Evolutionary conservation across 1,140 invertebrate species (phyloP).

Genomic region (Bactericera cockerelli): DNA sequence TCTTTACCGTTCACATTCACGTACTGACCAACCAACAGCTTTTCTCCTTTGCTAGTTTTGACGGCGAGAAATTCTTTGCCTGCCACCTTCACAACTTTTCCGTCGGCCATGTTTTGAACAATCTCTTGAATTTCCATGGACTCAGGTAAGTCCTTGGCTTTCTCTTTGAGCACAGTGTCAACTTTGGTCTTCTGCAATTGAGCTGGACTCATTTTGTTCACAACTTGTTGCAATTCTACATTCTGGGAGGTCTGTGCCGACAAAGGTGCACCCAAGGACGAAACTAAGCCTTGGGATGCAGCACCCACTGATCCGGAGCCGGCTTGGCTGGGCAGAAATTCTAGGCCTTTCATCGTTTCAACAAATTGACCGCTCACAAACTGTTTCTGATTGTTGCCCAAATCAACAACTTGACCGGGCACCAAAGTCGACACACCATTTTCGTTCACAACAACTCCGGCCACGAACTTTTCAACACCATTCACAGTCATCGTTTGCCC

Average conservation of each 20-base stretch:
- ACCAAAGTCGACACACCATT: slow-evolving; percentile 37
- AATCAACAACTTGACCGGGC: slow-evolving; percentile 45
- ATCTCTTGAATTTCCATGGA: background rate
- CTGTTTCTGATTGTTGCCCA: slow-evolving; percentile 41
- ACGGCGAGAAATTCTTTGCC: slow-evolving; percentile 36
- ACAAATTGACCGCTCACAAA: slow-evolving; percentile 55
- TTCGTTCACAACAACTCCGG: slow-evolving; percentile 31
- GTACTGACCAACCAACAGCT: slow-evolving; percentile 54
- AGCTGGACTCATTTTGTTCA: background rate
- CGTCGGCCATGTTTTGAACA: background rate
- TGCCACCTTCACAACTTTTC: background rate
- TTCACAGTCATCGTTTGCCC: slow-evolving; percentile 41
- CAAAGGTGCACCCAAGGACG: background rate
- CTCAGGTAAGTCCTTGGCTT: background rate
- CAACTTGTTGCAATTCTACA: background rate
- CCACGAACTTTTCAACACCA: slow-evolving; percentile 40
- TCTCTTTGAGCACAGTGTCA: background rate
- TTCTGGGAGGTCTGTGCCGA: background rate
- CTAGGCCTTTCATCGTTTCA: slow-evolving; percentile 26
- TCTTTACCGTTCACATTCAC: slow-evolving; percentile 39
- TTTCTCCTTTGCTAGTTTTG: slow-evolving; percentile 43
- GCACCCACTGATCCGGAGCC: background rate
- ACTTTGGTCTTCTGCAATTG: slow-evolving; percentile 6
- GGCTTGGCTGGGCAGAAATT: slow-evolving; percentile 1
- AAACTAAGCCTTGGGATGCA: background rate